Evolutionary conservation across 2,797 vertebrate genomes (phyloP).

Genomic region (Hephaestus fuliginosus): DNA sequence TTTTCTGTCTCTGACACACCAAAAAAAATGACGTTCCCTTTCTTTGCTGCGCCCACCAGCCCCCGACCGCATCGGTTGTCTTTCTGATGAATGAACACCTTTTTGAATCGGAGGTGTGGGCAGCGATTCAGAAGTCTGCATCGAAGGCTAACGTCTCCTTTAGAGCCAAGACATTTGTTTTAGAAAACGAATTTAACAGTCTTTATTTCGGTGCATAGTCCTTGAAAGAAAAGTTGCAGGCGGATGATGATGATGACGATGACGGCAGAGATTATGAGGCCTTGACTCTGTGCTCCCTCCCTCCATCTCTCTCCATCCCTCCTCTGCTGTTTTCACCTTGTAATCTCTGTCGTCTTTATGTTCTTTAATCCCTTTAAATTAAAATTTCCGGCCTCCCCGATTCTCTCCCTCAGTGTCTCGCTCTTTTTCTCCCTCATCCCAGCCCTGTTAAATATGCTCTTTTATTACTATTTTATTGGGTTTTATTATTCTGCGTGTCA

Average conservation of each 20-base stretch:
- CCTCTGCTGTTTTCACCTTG: conserved; percentile 39
- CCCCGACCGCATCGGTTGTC: background rate
- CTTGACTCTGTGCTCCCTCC: background rate
- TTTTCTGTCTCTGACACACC: background rate
- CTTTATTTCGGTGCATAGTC: background rate
- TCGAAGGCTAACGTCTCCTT: background rate
- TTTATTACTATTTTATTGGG: conserved; percentile 59
- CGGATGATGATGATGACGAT: conserved; percentile 7
- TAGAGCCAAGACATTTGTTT: background rate
- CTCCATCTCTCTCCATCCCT: conserved; percentile 6
- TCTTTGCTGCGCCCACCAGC: background rate
- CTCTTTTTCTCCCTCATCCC: background rate
- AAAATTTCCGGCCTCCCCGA: conserved; percentile 30
- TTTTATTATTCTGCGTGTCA: conserved; percentile 43
- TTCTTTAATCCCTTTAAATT: conserved; percentile 52
- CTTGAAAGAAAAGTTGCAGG: background rate
- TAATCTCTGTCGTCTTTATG: conserved; percentile 53
- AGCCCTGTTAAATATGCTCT: conserved; percentile 43
- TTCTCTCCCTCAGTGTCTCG: conserved; percentile 2
- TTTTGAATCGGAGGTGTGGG: background rate
- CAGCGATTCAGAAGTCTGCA: background rate
- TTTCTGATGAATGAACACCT: background rate
- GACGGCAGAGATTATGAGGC: conserved; percentile 27
- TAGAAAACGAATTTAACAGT: background rate
- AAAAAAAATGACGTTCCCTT: too few species aligned